These are phyloP conservation scores for Triplophysa rosa DNA, from an alignment of 2,113 vertebrate species.

Conservation along the genomic window DNA sequence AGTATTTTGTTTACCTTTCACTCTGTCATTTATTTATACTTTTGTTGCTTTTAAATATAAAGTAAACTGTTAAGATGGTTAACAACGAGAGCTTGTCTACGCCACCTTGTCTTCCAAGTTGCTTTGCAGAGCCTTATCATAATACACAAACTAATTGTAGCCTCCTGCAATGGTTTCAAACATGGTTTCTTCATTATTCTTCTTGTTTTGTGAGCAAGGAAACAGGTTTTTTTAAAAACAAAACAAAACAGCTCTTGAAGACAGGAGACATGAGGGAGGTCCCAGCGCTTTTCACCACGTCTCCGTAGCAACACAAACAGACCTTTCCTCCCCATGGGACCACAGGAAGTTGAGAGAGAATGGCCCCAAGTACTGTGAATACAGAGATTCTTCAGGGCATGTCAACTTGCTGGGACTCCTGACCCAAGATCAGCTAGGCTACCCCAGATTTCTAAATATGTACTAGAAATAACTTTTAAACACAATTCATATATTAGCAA, in stretches of 20 bases:
- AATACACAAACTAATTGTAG: slow-evolving; percentile 48
- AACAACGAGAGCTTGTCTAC: background rate
- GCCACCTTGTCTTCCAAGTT: background rate
- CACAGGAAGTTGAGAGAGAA: slow-evolving; percentile 56
- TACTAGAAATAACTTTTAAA: background rate
- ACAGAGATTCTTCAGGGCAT: slow-evolving; percentile 37
- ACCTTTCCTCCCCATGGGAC: slow-evolving; percentile 55
- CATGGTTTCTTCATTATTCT: background rate
- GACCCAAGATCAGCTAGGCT: slow-evolving; percentile 42
- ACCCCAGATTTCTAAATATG: background rate
- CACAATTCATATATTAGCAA: background rate
- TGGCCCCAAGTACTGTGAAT: slow-evolving; percentile 45
- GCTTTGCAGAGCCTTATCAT: slow-evolving; percentile 42
- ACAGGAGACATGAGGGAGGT: slow-evolving; percentile 48
- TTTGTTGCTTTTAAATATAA: background rate
- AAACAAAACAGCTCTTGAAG: slow-evolving; percentile 40
- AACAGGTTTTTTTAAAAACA: slow-evolving; percentile 20
- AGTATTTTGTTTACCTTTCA: slow-evolving; percentile 12
- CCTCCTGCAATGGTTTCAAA: slow-evolving; percentile 52
- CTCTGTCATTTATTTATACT: slow-evolving; percentile 31
- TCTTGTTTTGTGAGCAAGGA: slow-evolving; percentile 1
- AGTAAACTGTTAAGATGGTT: slow-evolving; percentile 23
- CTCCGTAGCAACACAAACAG: slow-evolving; percentile 57
- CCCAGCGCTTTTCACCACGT: slow-evolving; percentile 51
- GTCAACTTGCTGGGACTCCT: slow-evolving; percentile 37